Percentiles rank a stretch among this genome's conserved stretches.
Evolutionary conservation across 1,140 invertebrate genomes (phyloP).

Genomic region (Dinoponera quadriceps): DNA sequence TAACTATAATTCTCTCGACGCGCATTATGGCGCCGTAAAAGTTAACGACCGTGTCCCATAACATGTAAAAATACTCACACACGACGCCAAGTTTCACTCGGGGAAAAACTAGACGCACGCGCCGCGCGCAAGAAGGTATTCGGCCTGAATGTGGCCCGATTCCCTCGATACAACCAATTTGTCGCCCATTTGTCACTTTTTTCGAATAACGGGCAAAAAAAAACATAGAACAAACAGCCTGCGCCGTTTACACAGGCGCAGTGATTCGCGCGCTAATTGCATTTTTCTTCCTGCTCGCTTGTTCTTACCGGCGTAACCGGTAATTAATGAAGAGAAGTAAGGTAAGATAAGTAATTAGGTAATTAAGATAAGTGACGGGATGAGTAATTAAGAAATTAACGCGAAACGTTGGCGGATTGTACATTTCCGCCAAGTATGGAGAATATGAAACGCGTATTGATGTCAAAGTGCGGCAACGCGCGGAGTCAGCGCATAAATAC

Average conservation of each 20-base stretch:
- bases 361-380: too few species aligned
- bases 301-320: too few species aligned
- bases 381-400: background rate
- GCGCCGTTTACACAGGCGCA: too few species aligned
- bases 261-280: too few species aligned
- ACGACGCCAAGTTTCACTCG: background rate
- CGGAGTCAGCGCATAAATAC: conserved; percentile 3
- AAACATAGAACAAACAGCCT: too few species aligned
- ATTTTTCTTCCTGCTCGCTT: too few species aligned
- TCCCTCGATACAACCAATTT: too few species aligned
- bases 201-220: too few species aligned
- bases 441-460: conserved; percentile 13
- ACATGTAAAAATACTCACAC: background rate
- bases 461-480: background rate
- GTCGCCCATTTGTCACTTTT: too few species aligned
- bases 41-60: background rate
- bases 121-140: too few species aligned
- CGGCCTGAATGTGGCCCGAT: too few species aligned
- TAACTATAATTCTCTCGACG: background rate
- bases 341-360: too few species aligned
- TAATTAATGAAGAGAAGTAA: background rate
- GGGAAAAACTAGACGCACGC: background rate
- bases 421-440: background rate
- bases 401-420: background rate
- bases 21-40: background rate